Evolutionary conservation across 2,797 vertebrate species (phyloP).

Genomic region (Notamacropus eugenii): DNA sequence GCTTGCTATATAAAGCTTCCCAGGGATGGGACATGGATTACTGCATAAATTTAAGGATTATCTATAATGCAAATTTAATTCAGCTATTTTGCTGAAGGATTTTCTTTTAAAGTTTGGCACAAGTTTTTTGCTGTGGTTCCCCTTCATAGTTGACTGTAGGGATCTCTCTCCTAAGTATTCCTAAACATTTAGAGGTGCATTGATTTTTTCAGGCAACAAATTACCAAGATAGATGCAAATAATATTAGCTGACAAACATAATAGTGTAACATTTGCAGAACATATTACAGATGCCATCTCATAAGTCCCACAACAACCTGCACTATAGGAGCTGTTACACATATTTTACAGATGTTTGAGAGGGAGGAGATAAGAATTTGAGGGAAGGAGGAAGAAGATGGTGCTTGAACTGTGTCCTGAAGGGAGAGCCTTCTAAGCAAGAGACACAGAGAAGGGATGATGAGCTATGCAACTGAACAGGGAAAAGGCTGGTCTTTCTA

Average conservation of each 20-base stretch:
- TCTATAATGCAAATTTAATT: not conserved
- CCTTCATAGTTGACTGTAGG: not conserved
- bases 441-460: not conserved
- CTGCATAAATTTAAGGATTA: not conserved
- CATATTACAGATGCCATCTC: not conserved
- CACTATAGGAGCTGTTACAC: not conserved
- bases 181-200: not conserved
- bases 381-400: not conserved
- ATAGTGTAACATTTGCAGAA: not conserved
- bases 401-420: not conserved
- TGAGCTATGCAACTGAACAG: not conserved
- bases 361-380: not conserved
- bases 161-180: not conserved
- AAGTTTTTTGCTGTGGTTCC: not conserved
- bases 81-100: not conserved
- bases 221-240: too few relatives aligned
- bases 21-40: not conserved
- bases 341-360: slow-evolving; percentile 37
- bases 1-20: not conserved
- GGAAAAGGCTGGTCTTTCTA: not conserved
- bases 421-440: not conserved
- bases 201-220: not conserved
- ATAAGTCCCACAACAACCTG: not conserved
- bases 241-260: too few relatives aligned
- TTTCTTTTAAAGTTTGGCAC: not conserved